Conservation (phyloP, 2,797 vertebrate species). For the Acrossocheilus fasciatus region DNA sequence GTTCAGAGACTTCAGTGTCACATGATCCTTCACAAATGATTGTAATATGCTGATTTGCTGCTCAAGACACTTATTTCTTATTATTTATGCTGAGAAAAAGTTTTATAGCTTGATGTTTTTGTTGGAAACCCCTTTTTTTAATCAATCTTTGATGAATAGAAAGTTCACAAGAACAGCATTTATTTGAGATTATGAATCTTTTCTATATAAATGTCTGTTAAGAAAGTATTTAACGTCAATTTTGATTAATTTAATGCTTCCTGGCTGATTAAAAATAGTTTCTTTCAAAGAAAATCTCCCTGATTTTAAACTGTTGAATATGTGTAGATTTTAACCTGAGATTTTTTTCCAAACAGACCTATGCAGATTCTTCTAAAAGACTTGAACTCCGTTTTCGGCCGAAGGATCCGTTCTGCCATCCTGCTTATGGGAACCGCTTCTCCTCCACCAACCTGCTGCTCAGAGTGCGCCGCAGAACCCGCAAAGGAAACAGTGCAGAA, state of each 20-base stretch:
- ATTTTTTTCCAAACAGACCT: slow-evolving; percentile 76
- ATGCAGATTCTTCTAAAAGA: slow-evolving; percentile 84
- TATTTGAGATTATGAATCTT: background rate
- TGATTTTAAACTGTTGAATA: background rate
- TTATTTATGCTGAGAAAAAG: background rate
- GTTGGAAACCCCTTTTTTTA: background rate
- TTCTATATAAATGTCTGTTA: background rate
- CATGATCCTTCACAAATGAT: background rate
- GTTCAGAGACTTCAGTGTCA: background rate
- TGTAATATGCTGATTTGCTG: background rate
- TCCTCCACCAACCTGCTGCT: slow-evolving; percentile 91
- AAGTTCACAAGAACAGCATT: background rate
- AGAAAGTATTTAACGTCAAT: background rate
- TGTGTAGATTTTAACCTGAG: background rate
- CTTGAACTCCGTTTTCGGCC: slow-evolving; percentile 93
- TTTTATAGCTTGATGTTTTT: background rate
- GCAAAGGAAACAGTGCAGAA: slow-evolving; percentile 71
- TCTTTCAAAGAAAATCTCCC: background rate
- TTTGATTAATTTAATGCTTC: background rate
- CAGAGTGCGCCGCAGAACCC: slow-evolving; percentile 78
- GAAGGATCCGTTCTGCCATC: slow-evolving; percentile 93
- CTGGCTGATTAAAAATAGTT: background rate
- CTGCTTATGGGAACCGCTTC: slow-evolving; percentile 90
- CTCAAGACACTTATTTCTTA: background rate
- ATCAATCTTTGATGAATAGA: background rate